These are phyloP conservation scores for Cantharis rufa DNA, from an alignment of 2,888 invertebrate species.

Conservation along the genomic window DNA sequence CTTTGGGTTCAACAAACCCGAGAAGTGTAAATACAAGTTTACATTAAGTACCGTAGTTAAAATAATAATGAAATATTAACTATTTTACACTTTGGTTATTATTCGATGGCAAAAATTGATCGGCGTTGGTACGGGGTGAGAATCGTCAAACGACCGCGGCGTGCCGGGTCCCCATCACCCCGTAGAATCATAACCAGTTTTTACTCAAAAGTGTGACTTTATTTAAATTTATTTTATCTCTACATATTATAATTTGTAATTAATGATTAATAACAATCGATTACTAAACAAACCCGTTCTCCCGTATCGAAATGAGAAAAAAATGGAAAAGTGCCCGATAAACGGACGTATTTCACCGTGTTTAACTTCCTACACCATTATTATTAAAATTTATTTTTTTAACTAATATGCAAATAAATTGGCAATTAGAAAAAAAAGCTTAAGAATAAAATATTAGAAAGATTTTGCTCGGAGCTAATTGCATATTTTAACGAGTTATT, in stretches of 20 bases:
- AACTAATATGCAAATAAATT: background rate
- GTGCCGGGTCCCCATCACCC: background rate
- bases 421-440: background rate
- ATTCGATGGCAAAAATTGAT: slow-evolving; percentile 27
- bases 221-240: background rate
- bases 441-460: background rate
- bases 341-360: background rate
- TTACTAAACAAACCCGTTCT: background rate
- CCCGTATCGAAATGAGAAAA: background rate
- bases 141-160: background rate
- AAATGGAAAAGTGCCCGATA: background rate
- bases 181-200: background rate
- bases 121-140: background rate
- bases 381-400: background rate
- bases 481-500: background rate
- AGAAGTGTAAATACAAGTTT: slow-evolving; percentile 28
- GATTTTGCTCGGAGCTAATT: background rate
- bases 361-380: background rate
- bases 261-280: slow-evolving; percentile 15
- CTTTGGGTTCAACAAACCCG: slow-evolving; percentile 27
- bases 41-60: slow-evolving; percentile 31
- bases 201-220: background rate
- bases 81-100: slow-evolving; percentile 25
- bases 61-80: slow-evolving; percentile 26
- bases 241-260: slow-evolving; percentile 5